Evolutionary conservation across 2,113 vertebrate genomes (phyloP).

Genomic region (Dromas ardeola): DNA sequence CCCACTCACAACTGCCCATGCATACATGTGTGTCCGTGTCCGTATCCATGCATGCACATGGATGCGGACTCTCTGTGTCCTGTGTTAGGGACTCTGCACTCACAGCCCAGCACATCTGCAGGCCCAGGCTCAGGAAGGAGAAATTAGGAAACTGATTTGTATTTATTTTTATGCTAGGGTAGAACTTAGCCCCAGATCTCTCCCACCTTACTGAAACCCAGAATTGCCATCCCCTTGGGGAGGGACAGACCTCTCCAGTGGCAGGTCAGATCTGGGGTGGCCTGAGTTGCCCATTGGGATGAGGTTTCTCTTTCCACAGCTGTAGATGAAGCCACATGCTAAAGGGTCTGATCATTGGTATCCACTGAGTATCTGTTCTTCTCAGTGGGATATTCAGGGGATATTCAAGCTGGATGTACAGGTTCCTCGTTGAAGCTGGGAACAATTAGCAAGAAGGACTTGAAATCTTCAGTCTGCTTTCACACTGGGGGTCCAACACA

Average conservation of each 20-base stretch:
- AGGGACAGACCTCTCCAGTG: background rate
- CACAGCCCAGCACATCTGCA: background rate
- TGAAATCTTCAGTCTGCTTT: background rate
- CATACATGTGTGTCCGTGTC: fast-evolving
- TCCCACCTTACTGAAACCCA: background rate
- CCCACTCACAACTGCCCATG: background rate
- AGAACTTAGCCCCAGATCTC: background rate
- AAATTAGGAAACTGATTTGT: background rate
- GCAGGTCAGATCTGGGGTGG: background rate
- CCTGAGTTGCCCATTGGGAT: fast-evolving
- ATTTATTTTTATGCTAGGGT: background rate
- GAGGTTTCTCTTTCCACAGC: background rate
- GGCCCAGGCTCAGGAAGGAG: background rate
- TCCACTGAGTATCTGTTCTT: background rate
- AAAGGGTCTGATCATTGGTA: background rate
- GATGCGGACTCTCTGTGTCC: background rate
- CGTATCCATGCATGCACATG: fast-evolving
- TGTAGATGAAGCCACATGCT: background rate
- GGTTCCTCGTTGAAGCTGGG: background rate
- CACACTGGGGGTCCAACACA: background rate
- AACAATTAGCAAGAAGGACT: background rate
- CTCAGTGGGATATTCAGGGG: background rate
- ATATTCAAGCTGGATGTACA: background rate
- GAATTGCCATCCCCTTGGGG: background rate
- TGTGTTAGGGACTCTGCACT: background rate